Base-by-base conservation (phyloP, 2,113 vertebrate genomes). In the Vicugna pacos region DNA sequence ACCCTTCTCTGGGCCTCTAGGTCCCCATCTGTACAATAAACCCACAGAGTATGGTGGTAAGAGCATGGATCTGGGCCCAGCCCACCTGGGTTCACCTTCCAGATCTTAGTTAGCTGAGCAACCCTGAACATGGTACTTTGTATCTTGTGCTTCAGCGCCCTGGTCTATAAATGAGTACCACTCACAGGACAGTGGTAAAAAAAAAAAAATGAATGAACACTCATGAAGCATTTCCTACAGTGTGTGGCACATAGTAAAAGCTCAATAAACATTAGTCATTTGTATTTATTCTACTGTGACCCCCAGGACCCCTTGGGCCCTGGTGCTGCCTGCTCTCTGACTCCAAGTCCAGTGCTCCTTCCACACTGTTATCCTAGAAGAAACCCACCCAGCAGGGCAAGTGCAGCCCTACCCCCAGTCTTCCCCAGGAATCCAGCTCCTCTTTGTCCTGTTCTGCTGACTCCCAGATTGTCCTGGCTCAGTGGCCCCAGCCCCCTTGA, bases 361-460 rank as follows among this genome's bases (percentile, higher is more conserved):
- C 79, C 60, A 82, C 50, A 26, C 91, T 76, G 16, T 80, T 93
- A 67, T 84, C 84, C 91, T 30, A 65, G 54, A 85, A 65, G 96
- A 93, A 95, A 58, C 77, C 35, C 15, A 14, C 22, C 38, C 32
- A 35, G 64, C n/a, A 60, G 83, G 14, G 56, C 64, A 62, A 46
- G 50, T 11, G 7, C 48, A 32, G 64, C 70, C 79, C 5, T 5
- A 26, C 19, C 20, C 17, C 95, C 69, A 24, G 30, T 20, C 48
- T 56, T 77, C 22, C 75, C 72, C 17, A 4, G 65, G 70, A 73
- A 60, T 20, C 69, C 10, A 0, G 80, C 35, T 92, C 56, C 28
- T 38, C 81, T 97, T 96, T 98, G 95, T 96, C 65, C 70, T 46
- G 13, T 93, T 96, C 70, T 88, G 94, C 95, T 80, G 97, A 96